Evolutionary conservation across 2,888 invertebrate species (phyloP).

Genomic region (Perithous albicinctus): DNA sequence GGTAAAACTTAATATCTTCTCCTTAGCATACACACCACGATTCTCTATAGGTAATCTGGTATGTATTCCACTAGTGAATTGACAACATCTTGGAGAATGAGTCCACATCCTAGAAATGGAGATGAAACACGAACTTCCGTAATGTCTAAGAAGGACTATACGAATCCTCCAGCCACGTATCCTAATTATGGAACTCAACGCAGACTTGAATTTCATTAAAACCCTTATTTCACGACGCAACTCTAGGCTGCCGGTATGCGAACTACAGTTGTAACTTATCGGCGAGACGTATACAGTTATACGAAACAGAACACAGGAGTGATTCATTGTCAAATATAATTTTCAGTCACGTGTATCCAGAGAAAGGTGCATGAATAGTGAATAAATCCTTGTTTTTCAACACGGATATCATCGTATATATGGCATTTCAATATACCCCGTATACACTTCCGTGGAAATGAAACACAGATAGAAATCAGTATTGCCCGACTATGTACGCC

Average conservation of each 20-base stretch:
- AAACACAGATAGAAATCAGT: slow-evolving; percentile 54
- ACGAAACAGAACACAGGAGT: not conserved
- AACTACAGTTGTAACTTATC: not conserved
- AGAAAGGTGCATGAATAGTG: slow-evolving; percentile 33
- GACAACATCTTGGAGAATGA: not conserved
- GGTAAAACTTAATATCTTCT: not conserved
- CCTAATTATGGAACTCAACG: not conserved
- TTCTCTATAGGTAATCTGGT: too few relatives aligned
- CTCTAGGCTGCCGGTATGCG: not conserved
- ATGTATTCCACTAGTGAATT: not conserved
- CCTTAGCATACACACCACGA: not conserved
- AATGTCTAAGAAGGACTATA: not conserved
- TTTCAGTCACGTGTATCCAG: not conserved
- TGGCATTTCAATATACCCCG: slow-evolving; percentile 54
- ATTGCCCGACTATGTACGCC: not conserved
- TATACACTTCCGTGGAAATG: slow-evolving; percentile 50
- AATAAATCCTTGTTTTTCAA: slow-evolving; percentile 53
- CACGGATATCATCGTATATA: not conserved
- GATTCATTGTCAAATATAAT: slow-evolving; percentile 16
- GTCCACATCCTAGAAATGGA: too few relatives aligned
- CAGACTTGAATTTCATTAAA: not conserved
- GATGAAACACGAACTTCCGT: not conserved
- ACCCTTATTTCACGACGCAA: not conserved
- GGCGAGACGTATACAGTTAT: not conserved
- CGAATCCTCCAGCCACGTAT: too few relatives aligned